These are phyloP conservation scores for Pandemis corylana DNA, from an alignment of 2,888 invertebrate species.

Conservation along the genomic window DNA sequence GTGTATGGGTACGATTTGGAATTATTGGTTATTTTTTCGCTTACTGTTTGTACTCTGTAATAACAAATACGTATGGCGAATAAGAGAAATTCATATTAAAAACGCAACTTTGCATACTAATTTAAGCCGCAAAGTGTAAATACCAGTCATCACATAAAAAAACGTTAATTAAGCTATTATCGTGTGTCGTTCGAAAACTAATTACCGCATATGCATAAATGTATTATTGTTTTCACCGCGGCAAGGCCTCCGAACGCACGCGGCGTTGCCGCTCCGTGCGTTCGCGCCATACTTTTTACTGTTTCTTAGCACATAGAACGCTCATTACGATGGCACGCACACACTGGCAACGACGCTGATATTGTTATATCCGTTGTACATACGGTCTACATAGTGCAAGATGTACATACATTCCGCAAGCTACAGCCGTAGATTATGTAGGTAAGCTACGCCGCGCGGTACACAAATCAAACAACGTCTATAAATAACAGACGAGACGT, in stretches of 20 bases:
- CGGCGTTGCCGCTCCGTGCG: slow-evolving; percentile 79
- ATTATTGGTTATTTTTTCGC: not conserved
- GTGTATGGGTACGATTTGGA: slow-evolving; percentile 12
- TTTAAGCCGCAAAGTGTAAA: not conserved
- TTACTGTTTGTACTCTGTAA: not conserved
- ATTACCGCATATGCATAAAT: slow-evolving; percentile 50
- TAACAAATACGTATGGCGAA: not conserved
- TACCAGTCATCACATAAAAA: slow-evolving; percentile 6
- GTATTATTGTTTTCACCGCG: slow-evolving; percentile 79
- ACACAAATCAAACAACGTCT: slow-evolving; percentile 80
- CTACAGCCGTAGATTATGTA: slow-evolving; percentile 76
- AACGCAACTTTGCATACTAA: slow-evolving; percentile 1
- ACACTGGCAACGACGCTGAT: slow-evolving; percentile 56
- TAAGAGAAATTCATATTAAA: not conserved
- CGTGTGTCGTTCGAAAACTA: slow-evolving; percentile 32
- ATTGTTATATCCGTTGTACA: slow-evolving; percentile 74
- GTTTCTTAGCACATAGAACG: slow-evolving; percentile 85
- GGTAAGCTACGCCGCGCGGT: slow-evolving; percentile 70
- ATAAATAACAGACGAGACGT: slow-evolving; percentile 75
- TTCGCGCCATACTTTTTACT: slow-evolving; percentile 86
- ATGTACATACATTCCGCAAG: slow-evolving; percentile 80
- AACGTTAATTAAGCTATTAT: slow-evolving; percentile 27
- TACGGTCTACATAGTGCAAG: slow-evolving; percentile 75
- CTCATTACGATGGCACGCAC: slow-evolving; percentile 75
- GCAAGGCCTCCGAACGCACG: slow-evolving; percentile 75